Base-by-base conservation (phyloP, 1,140 invertebrate species). In the Cardiocondyla obscurior region DNA sequence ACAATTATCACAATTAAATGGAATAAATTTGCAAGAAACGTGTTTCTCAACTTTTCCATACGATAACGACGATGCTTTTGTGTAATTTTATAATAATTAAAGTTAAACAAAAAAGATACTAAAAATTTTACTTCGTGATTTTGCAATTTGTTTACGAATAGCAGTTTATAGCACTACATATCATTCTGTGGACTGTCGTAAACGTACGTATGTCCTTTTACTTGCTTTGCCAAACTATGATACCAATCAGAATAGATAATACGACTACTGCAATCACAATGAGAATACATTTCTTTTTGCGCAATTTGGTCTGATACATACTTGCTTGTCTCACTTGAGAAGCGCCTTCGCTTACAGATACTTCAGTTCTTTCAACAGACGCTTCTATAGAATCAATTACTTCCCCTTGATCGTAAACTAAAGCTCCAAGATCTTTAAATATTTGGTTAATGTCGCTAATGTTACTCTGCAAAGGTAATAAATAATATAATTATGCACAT, bases 371-470 rank as follows among this genome's bases (percentile, higher is more conserved):
- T 93, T 99, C 99, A 51, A 99, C 97, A 91, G 97, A 98, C 1
- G 98, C 97, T 95, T 99, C 99, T 91, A 99, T 99, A 42, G 98
- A 99, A 92, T 99, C 98, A 72, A 99, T 96, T 4, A 98, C 96
- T 89, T 99, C 97, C n/a, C 98, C 98, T 94, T 99, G 99, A 84
- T 99, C 98, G 92, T 99, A 98, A 19, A 99, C 98, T 93, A 99
- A 95, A 60, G 97, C 96, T 3, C 98, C 99, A 60, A 99, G 95
- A 92, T 99, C 99, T 95, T 99, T 99, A 94, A 99, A 99, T 89
- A 99, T 99, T 94, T 99, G 97, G 94, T 99, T 99, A 16, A 99
- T 98, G 91, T 98, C 98, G 87, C 96, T 96, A 88, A 99, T 99
- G 94, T 99, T 98, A 89, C 95, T 96, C 97, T 99, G 94, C 88